Percentiles rank a stretch among this genome's conserved stretches.
These are phyloP conservation scores for Xestoiulus laeticollis DNA, from an alignment of 2,888 invertebrate species.

Conservation along the genomic window DNA sequence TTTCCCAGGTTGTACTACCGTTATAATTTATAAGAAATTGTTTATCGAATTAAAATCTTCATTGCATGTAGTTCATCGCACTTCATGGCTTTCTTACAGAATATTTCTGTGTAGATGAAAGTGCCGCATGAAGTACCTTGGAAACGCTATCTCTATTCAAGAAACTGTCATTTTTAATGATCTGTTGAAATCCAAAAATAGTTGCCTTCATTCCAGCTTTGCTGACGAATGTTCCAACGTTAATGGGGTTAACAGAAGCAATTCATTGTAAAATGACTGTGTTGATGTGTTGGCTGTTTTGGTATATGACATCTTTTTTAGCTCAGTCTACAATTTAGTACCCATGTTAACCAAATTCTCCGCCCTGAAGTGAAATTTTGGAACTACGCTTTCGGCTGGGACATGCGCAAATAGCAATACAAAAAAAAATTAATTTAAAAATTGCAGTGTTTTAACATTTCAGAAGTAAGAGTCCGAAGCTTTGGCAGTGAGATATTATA, in stretches of 20 bases:
- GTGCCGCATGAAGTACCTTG: neutral
- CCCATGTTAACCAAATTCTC: neutral
- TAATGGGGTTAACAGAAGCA: conserved; percentile 7
- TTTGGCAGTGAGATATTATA: no score
- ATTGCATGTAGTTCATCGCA: neutral
- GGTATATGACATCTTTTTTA: neutral
- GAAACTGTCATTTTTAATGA: neutral
- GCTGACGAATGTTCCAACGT: neutral
- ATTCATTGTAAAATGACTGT: neutral
- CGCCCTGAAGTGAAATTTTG: neutral
- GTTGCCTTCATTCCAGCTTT: neutral
- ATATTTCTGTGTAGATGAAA: neutral
- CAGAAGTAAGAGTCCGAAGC: no score
- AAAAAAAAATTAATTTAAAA: no score
- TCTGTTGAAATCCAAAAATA: neutral
- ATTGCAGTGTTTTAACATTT: no score
- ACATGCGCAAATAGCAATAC: no score
- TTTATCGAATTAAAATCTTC: no score
- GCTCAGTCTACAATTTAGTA: neutral
- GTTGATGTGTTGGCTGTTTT: neutral
- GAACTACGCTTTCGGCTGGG: no score
- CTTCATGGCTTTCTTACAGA: neutral
- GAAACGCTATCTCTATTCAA: neutral
- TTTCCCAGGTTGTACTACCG: no score
- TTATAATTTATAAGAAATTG: no score